phyloP scores from a whole-genome alignment of 2,113 vertebrate species.

The Pseudonaja textilis region DNA sequence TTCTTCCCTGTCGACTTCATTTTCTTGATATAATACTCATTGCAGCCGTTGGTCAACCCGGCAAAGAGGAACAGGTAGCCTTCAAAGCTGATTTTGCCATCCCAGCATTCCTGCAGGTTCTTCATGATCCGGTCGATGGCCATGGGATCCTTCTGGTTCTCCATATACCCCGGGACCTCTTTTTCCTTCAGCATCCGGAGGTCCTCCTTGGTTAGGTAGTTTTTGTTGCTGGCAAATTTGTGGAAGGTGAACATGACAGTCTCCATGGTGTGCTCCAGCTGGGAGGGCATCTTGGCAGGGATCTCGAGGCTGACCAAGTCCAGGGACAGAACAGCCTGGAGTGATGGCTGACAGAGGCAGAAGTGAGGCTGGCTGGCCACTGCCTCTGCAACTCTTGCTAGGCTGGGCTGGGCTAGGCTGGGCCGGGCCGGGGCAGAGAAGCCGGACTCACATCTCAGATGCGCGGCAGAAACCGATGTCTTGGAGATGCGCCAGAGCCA shows the following conservation, averaged over 20 bases:
- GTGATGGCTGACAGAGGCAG: not conserved
- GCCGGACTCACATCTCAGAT: too few species aligned
- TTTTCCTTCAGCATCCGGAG: slow-evolving; percentile 70
- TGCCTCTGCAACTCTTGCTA: not conserved
- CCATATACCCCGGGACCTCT: slow-evolving; percentile 72
- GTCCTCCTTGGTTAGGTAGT: slow-evolving; percentile 70
- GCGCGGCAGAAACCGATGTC: not conserved
- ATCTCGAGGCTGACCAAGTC: not conserved
- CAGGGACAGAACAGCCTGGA: not conserved
- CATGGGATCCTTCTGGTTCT: slow-evolving; percentile 74
- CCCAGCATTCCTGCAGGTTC: slow-evolving; percentile 73
- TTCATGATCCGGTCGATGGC: slow-evolving; percentile 73
- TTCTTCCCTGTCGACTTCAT: slow-evolving; percentile 73
- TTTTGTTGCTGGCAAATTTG: slow-evolving; percentile 70
- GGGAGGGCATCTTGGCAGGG: slow-evolving; percentile 56
- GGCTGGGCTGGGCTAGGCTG: not conserved
- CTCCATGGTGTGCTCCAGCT: slow-evolving; percentile 75
- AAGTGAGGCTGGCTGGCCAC: not conserved
- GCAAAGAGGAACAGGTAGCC: slow-evolving; percentile 72
- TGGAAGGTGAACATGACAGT: slow-evolving; percentile 74
- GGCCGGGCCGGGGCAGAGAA: not conserved
- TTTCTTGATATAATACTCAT: slow-evolving; percentile 73
- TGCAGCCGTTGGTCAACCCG: slow-evolving; percentile 74
- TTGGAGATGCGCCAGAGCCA: not conserved
- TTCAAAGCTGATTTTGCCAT: slow-evolving; percentile 68